A percentile compares a stretch with the other conserved stretches of the same genome.
Evolutionary conservation across 2,113 vertebrate species (phyloP).

Genomic region (Clarias macrocephalus): DNA sequence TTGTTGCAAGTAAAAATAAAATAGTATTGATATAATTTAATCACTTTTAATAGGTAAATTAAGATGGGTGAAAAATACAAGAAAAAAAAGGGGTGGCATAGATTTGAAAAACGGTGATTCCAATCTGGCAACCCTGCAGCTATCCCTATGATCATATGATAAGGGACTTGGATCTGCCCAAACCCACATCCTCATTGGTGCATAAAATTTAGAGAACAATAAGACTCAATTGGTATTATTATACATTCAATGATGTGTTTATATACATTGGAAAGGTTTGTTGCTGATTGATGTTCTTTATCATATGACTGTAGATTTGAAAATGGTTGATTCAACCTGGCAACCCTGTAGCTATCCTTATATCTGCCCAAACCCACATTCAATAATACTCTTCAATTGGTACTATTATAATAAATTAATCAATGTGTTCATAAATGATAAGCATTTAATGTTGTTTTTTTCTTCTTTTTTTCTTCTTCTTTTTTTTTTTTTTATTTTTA

Average conservation of each 20-base stretch:
- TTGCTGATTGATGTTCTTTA: too few species aligned
- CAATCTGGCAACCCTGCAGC: slow-evolving; percentile 10
- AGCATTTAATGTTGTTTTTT: neutral
- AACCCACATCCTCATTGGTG: neutral
- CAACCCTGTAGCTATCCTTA: neutral
- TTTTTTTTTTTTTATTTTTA: neutral
- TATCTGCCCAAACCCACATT: neutral
- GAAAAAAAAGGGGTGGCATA: neutral
- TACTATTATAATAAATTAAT: neutral
- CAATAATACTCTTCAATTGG: neutral
- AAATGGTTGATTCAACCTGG: neutral
- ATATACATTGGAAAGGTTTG: too few species aligned
- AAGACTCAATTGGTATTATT: too few species aligned
- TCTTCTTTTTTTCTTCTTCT: neutral
- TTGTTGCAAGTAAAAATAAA: neutral
- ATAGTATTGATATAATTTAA: neutral
- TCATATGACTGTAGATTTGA: neutral
- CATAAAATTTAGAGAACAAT: too few species aligned
- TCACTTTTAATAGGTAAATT: neutral
- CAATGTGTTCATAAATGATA: neutral
- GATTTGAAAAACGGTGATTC: neutral
- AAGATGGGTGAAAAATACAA: neutral
- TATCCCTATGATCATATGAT: neutral
- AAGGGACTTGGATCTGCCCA: neutral
- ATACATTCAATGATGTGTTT: too few species aligned